Evolutionary conservation across 37 sponge, comb jelly and placozoan genomes (phyloP).

Genomic region (Ianthella basta): DNA sequence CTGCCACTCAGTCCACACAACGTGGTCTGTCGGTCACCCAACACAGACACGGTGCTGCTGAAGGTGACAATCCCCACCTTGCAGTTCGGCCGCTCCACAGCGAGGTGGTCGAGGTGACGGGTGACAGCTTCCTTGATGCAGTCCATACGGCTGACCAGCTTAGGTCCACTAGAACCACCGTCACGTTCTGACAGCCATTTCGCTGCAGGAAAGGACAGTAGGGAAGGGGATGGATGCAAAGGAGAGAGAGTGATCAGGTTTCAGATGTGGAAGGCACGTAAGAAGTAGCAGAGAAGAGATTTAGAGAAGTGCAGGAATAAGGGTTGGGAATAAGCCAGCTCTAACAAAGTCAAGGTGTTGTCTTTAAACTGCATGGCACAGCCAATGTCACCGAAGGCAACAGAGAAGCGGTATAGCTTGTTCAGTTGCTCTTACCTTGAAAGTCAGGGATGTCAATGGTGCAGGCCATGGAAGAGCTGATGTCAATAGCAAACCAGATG

Average conservation of each 20-base stretch:
- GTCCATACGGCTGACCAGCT: constrained; percentile 78
- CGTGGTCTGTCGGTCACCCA: constrained; percentile 70
- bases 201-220: constrained; percentile 30
- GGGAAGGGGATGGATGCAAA: background rate
- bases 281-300: too few species aligned
- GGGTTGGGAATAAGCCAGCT: too few species aligned
- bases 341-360: too few species aligned
- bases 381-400: too few species aligned
- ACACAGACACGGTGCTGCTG: constrained; percentile 55
- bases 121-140: constrained; percentile 89
- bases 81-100: constrained; percentile 64
- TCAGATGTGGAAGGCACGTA: too few species aligned
- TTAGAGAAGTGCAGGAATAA: too few species aligned
- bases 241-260: too few species aligned
- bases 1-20: constrained; percentile 37
- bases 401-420: too few species aligned
- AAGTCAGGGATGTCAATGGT: constrained; percentile 81
- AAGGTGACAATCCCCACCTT: constrained; percentile 41
- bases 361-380: too few species aligned
- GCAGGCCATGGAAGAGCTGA: constrained; percentile 86
- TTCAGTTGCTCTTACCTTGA: constrained; percentile 76
- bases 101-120: constrained; percentile 79
- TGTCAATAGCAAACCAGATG: constrained; percentile 88
- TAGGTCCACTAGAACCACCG: constrained; percentile 36
- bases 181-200: constrained; percentile 79